These are phyloP conservation scores for Melanotaenia pygmaea DNA, from an alignment of 2,797 vertebrate genomes.

Conservation along the genomic window DNA sequence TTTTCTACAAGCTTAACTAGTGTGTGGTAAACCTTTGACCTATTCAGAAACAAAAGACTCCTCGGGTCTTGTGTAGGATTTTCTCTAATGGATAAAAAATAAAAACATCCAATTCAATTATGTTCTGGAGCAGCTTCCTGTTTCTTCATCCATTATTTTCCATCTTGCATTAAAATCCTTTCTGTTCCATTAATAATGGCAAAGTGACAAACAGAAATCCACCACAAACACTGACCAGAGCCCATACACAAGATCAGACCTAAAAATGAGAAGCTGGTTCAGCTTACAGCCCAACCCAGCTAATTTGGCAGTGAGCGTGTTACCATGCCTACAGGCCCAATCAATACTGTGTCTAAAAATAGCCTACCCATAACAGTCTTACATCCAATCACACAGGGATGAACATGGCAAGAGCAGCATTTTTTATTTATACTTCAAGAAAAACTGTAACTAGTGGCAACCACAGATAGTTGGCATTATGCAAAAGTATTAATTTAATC, in stretches of 20 bases:
- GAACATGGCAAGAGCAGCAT: constrained; percentile 43
- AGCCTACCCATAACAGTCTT: constrained; percentile 70
- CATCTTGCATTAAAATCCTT: constrained; percentile 3
- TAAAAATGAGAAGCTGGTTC: constrained; percentile 30
- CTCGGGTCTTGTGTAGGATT: not conserved
- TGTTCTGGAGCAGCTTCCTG: not conserved
- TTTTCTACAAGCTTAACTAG: constrained; percentile 27
- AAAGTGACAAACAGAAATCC: constrained; percentile 29
- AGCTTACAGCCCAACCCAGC: constrained; percentile 43
- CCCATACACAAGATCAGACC: constrained; percentile 18
- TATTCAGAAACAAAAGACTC: constrained; percentile 20
- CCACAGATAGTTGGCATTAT: constrained; percentile 24
- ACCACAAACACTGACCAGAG: constrained; percentile 29
- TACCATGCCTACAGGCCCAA: constrained; percentile 74
- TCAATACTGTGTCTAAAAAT: constrained; percentile 79
- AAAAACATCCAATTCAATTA: not conserved
- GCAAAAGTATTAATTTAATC: constrained; percentile 63
- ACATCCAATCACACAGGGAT: constrained; percentile 52
- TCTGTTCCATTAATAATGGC: constrained; percentile 13
- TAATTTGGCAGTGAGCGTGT: constrained; percentile 65
- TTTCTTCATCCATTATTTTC: constrained; percentile 4
- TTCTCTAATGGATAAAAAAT: not conserved
- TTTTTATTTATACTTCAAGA: constrained; percentile 62
- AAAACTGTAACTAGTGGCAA: constrained; percentile 43
- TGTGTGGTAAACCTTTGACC: constrained; percentile 38